Base-by-base conservation (phyloP, 1,140 invertebrate genomes). In the Proales similis region DNA sequence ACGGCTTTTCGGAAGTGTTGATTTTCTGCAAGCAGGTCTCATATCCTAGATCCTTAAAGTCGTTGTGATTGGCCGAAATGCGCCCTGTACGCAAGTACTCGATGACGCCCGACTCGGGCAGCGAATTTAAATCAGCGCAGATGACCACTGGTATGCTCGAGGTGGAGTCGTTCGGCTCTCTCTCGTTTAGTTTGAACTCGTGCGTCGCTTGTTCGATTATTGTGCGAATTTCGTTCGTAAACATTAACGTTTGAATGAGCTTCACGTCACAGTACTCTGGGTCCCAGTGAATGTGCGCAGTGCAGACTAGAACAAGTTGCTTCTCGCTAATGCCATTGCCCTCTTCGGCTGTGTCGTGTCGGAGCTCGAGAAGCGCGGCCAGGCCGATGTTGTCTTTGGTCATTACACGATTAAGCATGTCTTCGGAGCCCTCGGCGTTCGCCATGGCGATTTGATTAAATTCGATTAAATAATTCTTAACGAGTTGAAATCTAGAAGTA, bases 211-310 rank as follows among this genome's bases (percentile, higher is more conserved):
- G 33, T 36, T 65, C 36, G 19, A 48, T 38, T 3, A 64, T 64
- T 24, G 29, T 33, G 63, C 77, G 72, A 9, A 84, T 67, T 76
- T 97, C 93, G 73, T 91, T 87, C 77, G 90, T 88, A 64, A 98
- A 78, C 92, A 98, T 97, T 88, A 99, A 96, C 12, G 89, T 95
- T 76, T 99, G 95, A 65, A 99, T 96, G 1, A 99, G 80, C 78
- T 99, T 99, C n/a, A 99, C 95, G 77, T 99, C 95, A 71, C 91
- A 96, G 74, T 87, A 98, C 78, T 98, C 93, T 1, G 95, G 95
- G 81, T 99, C 94, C 95, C 94, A 98, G 77, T 98, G 93, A 64
- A 99, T 93, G 77, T 99, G 95, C 30, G 93, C 92, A 3, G 92
- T 97, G 71, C 91, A 94, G 26, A 98, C 90, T 61, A 97, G 79